Percentiles rank a stretch among this genome's conserved stretches.
These are phyloP conservation scores for Gallinago solitaria DNA, from an alignment of 2,797 vertebrate genomes.

Conservation along the genomic window DNA sequence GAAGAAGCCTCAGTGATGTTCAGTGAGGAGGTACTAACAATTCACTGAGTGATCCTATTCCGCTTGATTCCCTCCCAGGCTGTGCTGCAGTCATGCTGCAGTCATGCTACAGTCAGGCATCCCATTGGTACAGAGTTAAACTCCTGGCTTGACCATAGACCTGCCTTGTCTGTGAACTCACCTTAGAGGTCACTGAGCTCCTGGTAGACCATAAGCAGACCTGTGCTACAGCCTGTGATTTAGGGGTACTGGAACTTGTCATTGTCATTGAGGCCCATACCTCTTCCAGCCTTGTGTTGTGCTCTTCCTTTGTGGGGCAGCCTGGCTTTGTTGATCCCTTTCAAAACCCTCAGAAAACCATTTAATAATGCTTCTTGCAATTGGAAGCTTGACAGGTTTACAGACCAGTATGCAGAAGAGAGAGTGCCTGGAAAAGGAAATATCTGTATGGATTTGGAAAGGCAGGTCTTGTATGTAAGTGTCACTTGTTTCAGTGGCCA, in stretches of 20 bases:
- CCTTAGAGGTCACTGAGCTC: not conserved
- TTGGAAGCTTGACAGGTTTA: not conserved
- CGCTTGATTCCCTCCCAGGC: too few relatives aligned
- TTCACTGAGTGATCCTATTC: not conserved
- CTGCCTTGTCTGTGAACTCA: not conserved
- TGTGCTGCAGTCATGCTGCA: not conserved
- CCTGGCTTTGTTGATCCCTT: not conserved
- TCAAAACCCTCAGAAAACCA: not conserved
- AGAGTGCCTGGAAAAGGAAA: not conserved
- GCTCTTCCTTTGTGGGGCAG: not conserved
- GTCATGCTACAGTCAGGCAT: fast-evolving
- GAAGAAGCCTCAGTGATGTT: not conserved
- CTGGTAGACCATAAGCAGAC: not conserved
- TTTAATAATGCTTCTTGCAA: not conserved
- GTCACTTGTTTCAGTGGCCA: too few relatives aligned
- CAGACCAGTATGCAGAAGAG: not conserved
- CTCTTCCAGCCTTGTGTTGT: not conserved
- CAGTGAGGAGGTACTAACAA: not conserved
- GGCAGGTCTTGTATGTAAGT: not conserved
- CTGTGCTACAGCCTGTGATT: not conserved
- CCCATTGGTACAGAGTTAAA: fast-evolving
- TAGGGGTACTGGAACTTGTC: not conserved
- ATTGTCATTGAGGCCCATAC: not conserved
- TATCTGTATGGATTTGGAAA: not conserved
- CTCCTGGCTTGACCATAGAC: not conserved